phyloP scores from a whole-genome alignment of 2,797 vertebrate genomes.

The Ceryle rudis region DNA sequence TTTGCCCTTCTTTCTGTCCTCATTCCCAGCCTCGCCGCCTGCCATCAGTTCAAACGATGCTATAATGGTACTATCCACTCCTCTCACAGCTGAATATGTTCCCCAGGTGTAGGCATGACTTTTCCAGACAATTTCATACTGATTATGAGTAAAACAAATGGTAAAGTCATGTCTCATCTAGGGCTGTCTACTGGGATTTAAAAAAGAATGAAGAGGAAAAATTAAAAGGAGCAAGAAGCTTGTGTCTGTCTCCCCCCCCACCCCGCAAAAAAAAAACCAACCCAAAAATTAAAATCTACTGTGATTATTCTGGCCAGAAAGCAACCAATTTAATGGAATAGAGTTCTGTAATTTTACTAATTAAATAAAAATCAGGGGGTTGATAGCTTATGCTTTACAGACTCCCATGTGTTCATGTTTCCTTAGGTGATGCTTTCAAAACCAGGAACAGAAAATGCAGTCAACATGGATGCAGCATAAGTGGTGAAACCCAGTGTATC shows the following conservation, averaged over 20 bases:
- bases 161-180: neutral
- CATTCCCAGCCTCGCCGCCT: neutral
- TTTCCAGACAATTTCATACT: neutral
- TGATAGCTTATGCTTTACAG: neutral
- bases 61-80: neutral
- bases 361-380: neutral
- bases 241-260: neutral
- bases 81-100: neutral
- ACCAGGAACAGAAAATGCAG: slow-evolving; percentile 43
- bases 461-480: slow-evolving; percentile 30
- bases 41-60: neutral
- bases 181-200: neutral
- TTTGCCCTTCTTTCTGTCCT: neutral
- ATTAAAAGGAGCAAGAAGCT: neutral
- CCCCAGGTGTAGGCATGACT: neutral
- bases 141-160: neutral
- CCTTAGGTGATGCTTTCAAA: slow-evolving; percentile 71
- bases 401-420: neutral
- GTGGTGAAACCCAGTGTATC: neutral
- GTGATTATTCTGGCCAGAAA: neutral
- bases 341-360: neutral
- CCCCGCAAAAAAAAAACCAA: neutral
- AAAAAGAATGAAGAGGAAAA: neutral
- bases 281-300: neutral
- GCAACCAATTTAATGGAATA: neutral